A percentile compares a stretch with the other conserved stretches of the same genome.
Conservation (phyloP, 1,140 invertebrate genomes). For the Physella acuta region DNA sequence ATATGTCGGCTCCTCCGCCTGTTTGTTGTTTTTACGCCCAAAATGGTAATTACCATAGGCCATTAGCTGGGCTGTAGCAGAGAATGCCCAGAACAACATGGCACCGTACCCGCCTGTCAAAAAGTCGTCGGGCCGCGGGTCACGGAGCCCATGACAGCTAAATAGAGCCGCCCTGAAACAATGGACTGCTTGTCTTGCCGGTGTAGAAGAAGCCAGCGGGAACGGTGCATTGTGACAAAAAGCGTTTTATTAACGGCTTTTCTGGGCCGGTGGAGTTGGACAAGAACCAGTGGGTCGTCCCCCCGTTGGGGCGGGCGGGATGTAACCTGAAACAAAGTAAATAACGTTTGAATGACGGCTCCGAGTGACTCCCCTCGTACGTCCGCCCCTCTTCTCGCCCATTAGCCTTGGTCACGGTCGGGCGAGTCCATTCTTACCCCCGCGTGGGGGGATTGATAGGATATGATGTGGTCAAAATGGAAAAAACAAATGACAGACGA, state of each 20-base stretch:
- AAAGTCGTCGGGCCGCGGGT: background rate
- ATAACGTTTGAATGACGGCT: slow-evolving; percentile 10
- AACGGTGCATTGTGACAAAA: background rate
- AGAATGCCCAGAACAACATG: background rate
- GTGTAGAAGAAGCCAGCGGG: background rate
- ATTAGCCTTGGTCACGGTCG: too few relatives aligned
- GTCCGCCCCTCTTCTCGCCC: background rate
- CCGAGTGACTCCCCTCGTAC: background rate
- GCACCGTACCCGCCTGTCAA: background rate
- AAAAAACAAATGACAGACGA: too few relatives aligned
- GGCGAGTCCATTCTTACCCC: too few relatives aligned
- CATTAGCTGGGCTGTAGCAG: background rate
- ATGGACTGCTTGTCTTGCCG: background rate
- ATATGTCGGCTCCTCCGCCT: too few relatives aligned
- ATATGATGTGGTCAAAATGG: too few relatives aligned
- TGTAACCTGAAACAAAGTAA: slow-evolving; percentile 2
- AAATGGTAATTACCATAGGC: background rate
- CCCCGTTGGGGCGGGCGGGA: background rate
- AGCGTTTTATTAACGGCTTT: background rate
- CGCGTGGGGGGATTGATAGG: too few relatives aligned
- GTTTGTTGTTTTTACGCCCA: background rate
- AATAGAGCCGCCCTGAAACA: background rate
- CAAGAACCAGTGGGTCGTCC: background rate
- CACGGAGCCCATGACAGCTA: background rate
- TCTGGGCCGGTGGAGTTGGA: background rate